Percentiles rank a stretch among this genome's conserved stretches.
Conservation (phyloP, 2,113 vertebrate genomes). For the Dermatemys mawii region DNA sequence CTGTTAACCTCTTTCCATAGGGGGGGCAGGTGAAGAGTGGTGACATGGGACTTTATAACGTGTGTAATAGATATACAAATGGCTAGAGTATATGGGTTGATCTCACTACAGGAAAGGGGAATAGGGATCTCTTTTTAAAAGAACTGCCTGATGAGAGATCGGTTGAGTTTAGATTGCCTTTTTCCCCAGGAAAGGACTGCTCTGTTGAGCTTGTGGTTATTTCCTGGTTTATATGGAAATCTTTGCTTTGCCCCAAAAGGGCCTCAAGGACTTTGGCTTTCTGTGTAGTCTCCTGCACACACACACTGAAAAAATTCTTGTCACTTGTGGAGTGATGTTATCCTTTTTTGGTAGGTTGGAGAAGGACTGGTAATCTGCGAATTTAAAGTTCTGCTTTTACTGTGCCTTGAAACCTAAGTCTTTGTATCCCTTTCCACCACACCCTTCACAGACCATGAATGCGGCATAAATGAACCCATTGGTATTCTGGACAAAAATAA, state of each 20-base stretch:
- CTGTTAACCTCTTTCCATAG: neutral
- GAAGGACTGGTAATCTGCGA: neutral
- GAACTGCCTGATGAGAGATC: neutral
- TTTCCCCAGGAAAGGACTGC: neutral
- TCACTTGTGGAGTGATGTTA: neutral
- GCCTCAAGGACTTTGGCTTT: neutral
- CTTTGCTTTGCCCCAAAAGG: neutral
- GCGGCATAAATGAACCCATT: neutral
- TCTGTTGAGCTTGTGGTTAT: neutral
- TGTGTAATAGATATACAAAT: neutral
- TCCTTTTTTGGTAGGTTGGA: neutral
- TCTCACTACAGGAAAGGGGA: neutral
- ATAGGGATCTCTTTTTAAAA: neutral
- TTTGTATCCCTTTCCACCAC: neutral
- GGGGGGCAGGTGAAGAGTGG: neutral
- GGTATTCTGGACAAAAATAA: neutral
- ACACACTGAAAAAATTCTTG: neutral
- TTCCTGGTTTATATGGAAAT: neutral
- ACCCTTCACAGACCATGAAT: neutral
- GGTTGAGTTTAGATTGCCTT: neutral
- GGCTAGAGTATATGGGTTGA: neutral
- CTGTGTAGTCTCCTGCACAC: neutral
- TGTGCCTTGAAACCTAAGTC: neutral
- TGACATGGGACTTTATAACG: neutral
- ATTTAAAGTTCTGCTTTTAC: neutral